phyloP scores from a whole-genome alignment of 2,888 invertebrate species.

The Hirudinaria manillensis region DNA sequence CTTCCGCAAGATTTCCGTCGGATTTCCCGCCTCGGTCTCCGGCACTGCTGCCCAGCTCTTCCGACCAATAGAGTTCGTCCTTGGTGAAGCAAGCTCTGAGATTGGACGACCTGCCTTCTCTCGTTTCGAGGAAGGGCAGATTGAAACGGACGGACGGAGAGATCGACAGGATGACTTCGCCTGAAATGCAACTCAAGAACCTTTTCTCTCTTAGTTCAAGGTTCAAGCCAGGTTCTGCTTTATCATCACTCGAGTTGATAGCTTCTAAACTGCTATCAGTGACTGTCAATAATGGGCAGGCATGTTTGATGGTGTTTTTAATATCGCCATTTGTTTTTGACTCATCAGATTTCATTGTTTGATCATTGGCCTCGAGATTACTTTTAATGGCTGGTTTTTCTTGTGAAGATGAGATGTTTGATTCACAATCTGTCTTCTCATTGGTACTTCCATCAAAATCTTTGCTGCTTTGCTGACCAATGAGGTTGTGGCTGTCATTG shows the following conservation, averaged over 20 bases:
- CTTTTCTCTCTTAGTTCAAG: conserved; percentile 4
- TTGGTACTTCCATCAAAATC: not conserved
- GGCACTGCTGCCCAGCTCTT: conserved; percentile 38
- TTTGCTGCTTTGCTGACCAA: not conserved
- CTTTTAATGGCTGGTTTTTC: not conserved
- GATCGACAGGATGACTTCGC: conserved; percentile 69
- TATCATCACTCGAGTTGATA: not conserved
- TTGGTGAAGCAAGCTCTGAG: conserved; percentile 68
- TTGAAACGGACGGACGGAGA: conserved; percentile 80
- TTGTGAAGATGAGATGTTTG: not conserved
- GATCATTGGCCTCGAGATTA: not conserved
- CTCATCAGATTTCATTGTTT: not conserved
- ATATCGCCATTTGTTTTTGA: not conserved
- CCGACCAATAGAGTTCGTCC: conserved; percentile 66
- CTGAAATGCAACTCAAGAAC: conserved; percentile 43
- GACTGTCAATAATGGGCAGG: too few species aligned
- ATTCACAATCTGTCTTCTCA: not conserved
- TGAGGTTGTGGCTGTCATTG: not conserved
- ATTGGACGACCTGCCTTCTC: conserved; percentile 69
- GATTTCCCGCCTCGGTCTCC: not conserved
- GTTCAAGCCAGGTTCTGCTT: not conserved
- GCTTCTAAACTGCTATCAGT: not conserved
- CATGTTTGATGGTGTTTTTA: not conserved
- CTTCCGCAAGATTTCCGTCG: not conserved
- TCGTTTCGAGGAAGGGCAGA: conserved; percentile 78